Evolutionary conservation across 2,113 vertebrate species (phyloP), one percentile per base, ranked within the genome.

Genomic region (Sinocyclocheilus rhinocerous): DNA sequence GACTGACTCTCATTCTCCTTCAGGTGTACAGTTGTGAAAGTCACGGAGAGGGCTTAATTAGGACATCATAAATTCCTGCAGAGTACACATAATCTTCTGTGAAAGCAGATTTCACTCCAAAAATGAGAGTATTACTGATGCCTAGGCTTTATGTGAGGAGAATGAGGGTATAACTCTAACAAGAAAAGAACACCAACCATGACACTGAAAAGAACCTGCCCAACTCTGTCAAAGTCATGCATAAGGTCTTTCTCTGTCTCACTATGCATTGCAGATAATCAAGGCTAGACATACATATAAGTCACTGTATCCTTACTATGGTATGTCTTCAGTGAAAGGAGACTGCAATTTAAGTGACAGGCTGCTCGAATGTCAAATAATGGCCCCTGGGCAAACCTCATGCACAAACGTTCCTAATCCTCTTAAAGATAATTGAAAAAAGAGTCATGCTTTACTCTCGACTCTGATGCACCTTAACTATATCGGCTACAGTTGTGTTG

Each of bases 1-100:
- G 86, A 91, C 87, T 87, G 89, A 67, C 52, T 81, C 89, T 86
- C 33, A 10, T 59, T 76, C 33, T 76, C 83, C 83, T 76, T 61
- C 70, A 84, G 52, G 59, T 84, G 36, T 45, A 22, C 57, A 61
- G 39, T 12, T 48, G 75, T 73, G 79, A 52, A 83, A 20, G 57
- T 81, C 78, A 70, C 59, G 86, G 15, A 36, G 4, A n/a, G 20
- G 36, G 85, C 85, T 90, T 92, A 93, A 94, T 93, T 93, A 91
- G 94, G 92, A 90, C 92, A 92, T 88, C 90, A 92, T 87, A 89
- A 85, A 91, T 90, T 91, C 89, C 92, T 91, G 88, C 70, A 89
- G 90, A 92, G 92, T 90, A 88, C 89, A 92, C 90, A 92, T 93
- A 94, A 93, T 91, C 91, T 73, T 92, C 89, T 93, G 90, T 92